These are phyloP conservation scores for Muscina levida DNA, from an alignment of 2,888 invertebrate species.

Conservation along the genomic window DNA sequence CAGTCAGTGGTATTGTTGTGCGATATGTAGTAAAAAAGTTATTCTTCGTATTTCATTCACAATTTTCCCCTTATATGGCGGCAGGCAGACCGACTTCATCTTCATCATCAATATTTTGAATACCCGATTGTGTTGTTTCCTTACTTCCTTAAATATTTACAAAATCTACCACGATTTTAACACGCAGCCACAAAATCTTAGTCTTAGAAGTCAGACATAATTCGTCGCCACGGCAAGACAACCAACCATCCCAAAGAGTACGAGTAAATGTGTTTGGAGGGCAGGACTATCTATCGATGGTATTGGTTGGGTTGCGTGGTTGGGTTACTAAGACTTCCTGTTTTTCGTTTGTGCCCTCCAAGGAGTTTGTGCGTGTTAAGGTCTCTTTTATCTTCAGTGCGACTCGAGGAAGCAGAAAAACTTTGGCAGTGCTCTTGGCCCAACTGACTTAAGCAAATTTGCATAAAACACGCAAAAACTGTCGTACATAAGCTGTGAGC, in stretches of 20 bases:
- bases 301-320: constrained; percentile 57
- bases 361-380: constrained; percentile 64
- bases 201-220: constrained; percentile 16
- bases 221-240: not conserved
- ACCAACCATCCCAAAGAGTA: not conserved
- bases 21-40: too few species aligned
- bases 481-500: not conserved
- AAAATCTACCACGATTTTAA: constrained; percentile 60
- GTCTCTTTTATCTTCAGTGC: constrained; percentile 63
- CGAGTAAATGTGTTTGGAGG: not conserved
- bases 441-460: constrained; percentile 33
- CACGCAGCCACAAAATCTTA: constrained; percentile 56
- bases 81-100: too few species aligned
- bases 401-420: too few species aligned
- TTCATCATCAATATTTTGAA: too few species aligned
- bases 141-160: constrained; percentile 57
- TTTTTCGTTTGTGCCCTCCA: constrained; percentile 43
- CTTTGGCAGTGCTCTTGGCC: too few species aligned
- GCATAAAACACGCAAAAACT: constrained; percentile 32
- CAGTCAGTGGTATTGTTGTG: too few species aligned
- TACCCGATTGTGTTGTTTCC: too few species aligned
- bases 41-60: too few species aligned
- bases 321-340: constrained; percentile 62
- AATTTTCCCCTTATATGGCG: too few species aligned
- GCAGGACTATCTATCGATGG: constrained; percentile 4